A percentile compares a stretch with the other conserved stretches of the same genome.
These are phyloP conservation scores for Lucifuga dentata DNA, from an alignment of 2,113 vertebrate genomes.

Conservation along the genomic window DNA sequence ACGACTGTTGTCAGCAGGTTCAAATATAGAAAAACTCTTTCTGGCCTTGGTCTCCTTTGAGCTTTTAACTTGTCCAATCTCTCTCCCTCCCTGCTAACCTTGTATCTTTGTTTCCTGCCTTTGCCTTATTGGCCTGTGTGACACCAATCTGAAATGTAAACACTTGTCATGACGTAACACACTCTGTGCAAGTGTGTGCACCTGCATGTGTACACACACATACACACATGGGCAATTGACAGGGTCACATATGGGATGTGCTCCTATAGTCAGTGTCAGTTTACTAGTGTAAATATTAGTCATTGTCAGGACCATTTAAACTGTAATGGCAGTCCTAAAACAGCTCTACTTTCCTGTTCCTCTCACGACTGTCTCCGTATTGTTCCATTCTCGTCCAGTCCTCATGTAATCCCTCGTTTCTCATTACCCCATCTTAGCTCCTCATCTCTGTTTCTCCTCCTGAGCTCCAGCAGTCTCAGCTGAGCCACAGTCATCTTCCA, in stretches of 20 bases:
- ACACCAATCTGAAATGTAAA: conserved; percentile 68
- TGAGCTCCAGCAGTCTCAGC: conserved; percentile 53
- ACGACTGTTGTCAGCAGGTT: conserved; percentile 51
- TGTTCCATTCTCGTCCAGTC: conserved; percentile 47
- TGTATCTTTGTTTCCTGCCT: conserved; percentile 18
- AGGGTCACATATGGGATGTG: conserved; percentile 74
- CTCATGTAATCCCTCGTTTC: conserved; percentile 64
- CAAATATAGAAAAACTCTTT: conserved; percentile 14
- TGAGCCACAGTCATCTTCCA: conserved; percentile 56
- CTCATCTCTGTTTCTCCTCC: conserved; percentile 49
- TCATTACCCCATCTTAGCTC: conserved; percentile 67
- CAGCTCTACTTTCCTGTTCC: conserved; percentile 42
- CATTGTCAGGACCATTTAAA: conserved; percentile 63
- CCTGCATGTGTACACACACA: conserved; percentile 7
- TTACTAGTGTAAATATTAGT: conserved; percentile 76
- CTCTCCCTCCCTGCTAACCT: conserved; percentile 8
- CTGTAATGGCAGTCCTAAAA: conserved; percentile 60
- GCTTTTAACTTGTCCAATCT: background rate
- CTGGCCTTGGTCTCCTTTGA: conserved; percentile 7
- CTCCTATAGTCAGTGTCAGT: conserved; percentile 63
- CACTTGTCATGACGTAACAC: conserved; percentile 54
- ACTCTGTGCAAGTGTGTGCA: conserved; percentile 40
- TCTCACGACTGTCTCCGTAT: conserved; percentile 37
- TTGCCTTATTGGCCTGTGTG: conserved; percentile 43
- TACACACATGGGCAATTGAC: conserved; percentile 50